Evolutionary conservation across 2,113 vertebrate genomes (phyloP).

Genomic region (Piprites chloris): DNA sequence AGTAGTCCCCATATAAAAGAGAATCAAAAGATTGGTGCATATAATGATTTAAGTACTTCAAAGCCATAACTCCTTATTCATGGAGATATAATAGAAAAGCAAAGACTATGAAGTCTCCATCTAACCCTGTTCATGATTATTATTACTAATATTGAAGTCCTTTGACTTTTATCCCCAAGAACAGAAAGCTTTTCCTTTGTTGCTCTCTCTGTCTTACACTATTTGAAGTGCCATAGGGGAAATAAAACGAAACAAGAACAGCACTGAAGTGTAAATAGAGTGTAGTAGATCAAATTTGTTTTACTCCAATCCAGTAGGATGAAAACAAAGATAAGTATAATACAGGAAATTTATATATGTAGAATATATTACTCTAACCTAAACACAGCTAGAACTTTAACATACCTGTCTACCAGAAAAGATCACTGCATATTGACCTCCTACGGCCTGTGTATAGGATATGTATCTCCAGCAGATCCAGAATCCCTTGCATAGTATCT

Average conservation of each 20-base stretch:
- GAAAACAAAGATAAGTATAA: not conserved
- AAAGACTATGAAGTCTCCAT: not conserved
- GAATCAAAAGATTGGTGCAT: not conserved
- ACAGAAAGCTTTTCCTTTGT: not conserved
- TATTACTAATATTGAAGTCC: not conserved
- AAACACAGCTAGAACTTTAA: not conserved
- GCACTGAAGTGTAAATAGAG: not conserved
- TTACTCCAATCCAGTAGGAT: not conserved
- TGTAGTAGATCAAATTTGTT: not conserved
- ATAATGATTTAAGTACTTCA: not conserved
- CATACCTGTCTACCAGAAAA: not conserved
- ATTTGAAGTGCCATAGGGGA: not conserved
- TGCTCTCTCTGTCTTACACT: not conserved
- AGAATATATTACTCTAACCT: not conserved
- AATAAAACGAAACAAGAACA: not conserved
- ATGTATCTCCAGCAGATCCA: not conserved
- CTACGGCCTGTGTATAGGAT: not conserved
- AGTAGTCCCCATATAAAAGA: not conserved
- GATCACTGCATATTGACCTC: not conserved
- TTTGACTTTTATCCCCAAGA: not conserved
- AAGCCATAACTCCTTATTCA: not conserved
- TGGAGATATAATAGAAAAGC: not conserved
- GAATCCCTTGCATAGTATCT: not conserved
- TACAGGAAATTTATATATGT: not conserved
- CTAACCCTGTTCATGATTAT: not conserved